Evolutionary conservation across 2,888 invertebrate species (phyloP).

Genomic region (Drosophila emarginata): DNA sequence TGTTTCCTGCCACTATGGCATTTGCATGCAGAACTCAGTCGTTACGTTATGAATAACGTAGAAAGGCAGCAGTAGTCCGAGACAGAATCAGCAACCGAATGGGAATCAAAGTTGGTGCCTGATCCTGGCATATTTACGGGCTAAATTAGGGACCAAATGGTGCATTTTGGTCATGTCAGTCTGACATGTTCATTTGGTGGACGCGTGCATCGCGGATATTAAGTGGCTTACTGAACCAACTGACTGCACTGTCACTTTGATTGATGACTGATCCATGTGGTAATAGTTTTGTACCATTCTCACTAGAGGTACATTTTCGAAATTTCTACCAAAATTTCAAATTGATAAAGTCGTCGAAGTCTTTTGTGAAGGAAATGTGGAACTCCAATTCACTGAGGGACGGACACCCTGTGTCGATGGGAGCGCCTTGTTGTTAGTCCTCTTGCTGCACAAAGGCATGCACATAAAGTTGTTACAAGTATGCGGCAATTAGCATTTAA

Average conservation of each 20-base stretch:
- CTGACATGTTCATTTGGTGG: constrained; percentile 37
- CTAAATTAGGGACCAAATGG: constrained; percentile 52
- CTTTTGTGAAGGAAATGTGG: constrained; percentile 15
- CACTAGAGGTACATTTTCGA: too few relatives aligned
- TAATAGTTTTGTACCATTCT: constrained; percentile 31
- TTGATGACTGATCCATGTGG: constrained; percentile 42
- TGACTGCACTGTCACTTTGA: constrained; percentile 21
- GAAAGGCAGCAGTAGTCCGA: not conserved
- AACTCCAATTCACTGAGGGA: not conserved
- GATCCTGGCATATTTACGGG: constrained; percentile 36
- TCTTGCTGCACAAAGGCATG: constrained; percentile 37
- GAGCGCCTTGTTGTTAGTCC: constrained; percentile 15
- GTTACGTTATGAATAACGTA: constrained; percentile 49
- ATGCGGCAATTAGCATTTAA: constrained; percentile 68
- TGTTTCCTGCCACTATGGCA: constrained; percentile 32
- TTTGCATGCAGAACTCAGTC: constrained; percentile 49
- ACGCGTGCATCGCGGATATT: constrained; percentile 56
- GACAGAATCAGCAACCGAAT: constrained; percentile 8
- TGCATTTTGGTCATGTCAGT: constrained; percentile 33
- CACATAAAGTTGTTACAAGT: constrained; percentile 52
- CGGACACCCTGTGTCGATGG: constrained; percentile 17
- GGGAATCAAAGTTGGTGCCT: constrained; percentile 13
- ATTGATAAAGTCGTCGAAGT: not conserved
- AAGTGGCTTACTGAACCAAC: constrained; percentile 32
- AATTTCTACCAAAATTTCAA: not conserved